Evolutionary conservation across 92 coral and sea anemone species (phyloP), one percentile per base, ranked within the genome.

Genomic region (Actinernus sp.): DNA sequence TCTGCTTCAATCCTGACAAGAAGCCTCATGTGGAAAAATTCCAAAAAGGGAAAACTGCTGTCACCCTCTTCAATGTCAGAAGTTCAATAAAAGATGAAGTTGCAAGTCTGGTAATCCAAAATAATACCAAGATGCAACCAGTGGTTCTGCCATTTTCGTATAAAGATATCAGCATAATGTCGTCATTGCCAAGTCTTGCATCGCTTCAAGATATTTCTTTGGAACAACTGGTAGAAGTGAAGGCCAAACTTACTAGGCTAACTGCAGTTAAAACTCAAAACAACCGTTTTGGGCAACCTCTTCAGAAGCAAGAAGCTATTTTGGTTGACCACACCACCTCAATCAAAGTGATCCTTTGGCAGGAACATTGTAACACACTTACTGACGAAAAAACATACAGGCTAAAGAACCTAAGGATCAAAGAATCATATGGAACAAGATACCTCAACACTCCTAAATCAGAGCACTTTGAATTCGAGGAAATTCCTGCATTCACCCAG

Each of bases 401-500:
- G 33, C 51, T 76, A 28, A 37, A 51, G 20, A 76, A 76, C 61
- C 65, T 78, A 38, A 11, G 85, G 30, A 69, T 78, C 30, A 60
- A 71, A 56, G 74, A 79, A 16, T 25, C 59, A 38, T 52, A 79
- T 41, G 71, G 58, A 37, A 58, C 30, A 37, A 46, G 69, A 21
- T 81, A 81, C 33, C 76, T 81, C n/a, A 81, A 65, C 68, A 65
- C 76, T 31, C 64, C 66, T 27, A 81, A 73, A 61, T 73, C 88
- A 64, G 76, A 81, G 61, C 68, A 63, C 49, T 81, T 81, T 56
- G 59, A 33, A 31, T 65, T 53, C 48, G 38, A 81, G 65, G 76
- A 73, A 59, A 64, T 60, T 27, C 68, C 67, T 52, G 43, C 88
- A 10, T 73, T 81, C 26, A 81, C 76, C 49, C 71, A 57, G 49